Evolutionary conservation across 1,140 invertebrate species (phyloP).

Genomic region (Papilio machaon): DNA sequence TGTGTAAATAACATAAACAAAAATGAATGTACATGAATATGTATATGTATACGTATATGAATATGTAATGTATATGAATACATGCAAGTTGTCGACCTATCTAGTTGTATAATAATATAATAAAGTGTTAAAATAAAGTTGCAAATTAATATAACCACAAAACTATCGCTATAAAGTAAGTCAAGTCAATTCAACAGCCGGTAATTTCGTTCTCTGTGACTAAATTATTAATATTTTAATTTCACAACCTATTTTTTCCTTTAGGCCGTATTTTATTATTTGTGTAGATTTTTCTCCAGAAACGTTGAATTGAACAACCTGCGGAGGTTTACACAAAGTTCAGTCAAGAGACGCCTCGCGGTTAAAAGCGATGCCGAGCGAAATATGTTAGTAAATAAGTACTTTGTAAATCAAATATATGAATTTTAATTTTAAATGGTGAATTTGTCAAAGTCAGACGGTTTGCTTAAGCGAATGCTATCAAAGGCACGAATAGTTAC

Average conservation of each 20-base stretch:
- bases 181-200: conserved; percentile 15
- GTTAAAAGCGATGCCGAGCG: conserved; percentile 40
- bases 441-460: conserved; percentile 39
- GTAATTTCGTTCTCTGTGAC: conserved; percentile 27
- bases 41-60: too few relatives aligned
- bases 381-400: conserved; percentile 41
- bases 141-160: neutral
- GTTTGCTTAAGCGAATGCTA: conserved; percentile 36
- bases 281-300: conserved; percentile 35
- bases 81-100: neutral
- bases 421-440: conserved; percentile 40
- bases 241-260: conserved; percentile 28
- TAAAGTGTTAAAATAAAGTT: neutral
- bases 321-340: conserved; percentile 40
- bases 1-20: neutral
- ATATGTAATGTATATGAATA: too few relatives aligned
- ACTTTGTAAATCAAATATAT: conserved; percentile 40
- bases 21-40: neutral
- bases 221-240: conserved; percentile 30
- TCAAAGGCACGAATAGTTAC: conserved; percentile 31
- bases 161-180: neutral
- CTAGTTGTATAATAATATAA: neutral
- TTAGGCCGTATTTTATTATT: conserved; percentile 38
- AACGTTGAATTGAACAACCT: conserved; percentile 40
- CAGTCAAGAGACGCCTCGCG: conserved; percentile 37